Evolutionary conservation across 2,888 invertebrate species (phyloP).

Genomic region (Nomada fucata): DNA sequence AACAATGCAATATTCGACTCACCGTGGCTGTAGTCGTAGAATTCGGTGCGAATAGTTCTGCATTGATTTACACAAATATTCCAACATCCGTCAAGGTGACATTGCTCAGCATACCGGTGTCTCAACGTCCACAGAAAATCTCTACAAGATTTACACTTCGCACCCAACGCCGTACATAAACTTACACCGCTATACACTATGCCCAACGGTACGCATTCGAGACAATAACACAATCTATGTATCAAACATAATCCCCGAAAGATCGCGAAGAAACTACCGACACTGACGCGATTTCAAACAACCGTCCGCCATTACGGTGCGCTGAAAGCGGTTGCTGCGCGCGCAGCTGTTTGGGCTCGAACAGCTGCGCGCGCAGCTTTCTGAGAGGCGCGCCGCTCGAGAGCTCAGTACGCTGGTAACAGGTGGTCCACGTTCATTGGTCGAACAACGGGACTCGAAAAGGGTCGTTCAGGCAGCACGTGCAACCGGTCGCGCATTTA

Average conservation of each 20-base stretch:
- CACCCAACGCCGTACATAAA: neutral
- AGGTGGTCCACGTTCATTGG: conserved; percentile 83
- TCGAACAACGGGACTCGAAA: conserved; percentile 58
- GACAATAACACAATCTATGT: neutral
- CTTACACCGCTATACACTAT: neutral
- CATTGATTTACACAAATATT: neutral
- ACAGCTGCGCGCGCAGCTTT: neutral
- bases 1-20: conserved; percentile 1
- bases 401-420: conserved; percentile 78
- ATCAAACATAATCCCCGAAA: neutral
- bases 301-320: neutral
- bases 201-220: no score
- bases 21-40: neutral
- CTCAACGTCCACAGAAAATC: no score
- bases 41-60: neutral
- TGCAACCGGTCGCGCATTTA: conserved; percentile 67
- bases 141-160: neutral
- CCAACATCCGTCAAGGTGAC: neutral
- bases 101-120: neutral
- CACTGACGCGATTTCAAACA: conserved; percentile 18
- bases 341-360: no score
- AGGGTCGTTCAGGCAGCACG: conserved; percentile 61
- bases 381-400: neutral
- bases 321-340: no score
- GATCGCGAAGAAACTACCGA: neutral